Conservation (phyloP, 1,140 invertebrate genomes). For the Anastrepha obliqua region DNA sequence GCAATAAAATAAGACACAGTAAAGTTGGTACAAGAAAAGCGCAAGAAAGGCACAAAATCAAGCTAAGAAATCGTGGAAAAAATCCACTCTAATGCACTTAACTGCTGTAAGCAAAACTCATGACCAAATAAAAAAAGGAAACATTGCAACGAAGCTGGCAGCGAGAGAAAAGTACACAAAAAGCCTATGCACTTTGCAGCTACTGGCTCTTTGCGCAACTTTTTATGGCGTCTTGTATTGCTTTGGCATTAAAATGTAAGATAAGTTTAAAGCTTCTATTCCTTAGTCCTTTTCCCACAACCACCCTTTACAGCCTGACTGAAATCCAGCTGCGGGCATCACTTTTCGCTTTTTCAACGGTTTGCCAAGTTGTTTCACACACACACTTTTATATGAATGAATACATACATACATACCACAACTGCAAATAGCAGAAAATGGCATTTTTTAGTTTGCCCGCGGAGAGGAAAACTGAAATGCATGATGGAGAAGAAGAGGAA, state of each 20-base stretch:
- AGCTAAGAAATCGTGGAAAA: neutral
- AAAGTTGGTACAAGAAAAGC: neutral
- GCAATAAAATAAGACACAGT: neutral
- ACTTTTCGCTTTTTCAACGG: neutral
- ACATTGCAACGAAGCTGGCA: neutral
- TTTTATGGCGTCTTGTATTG: neutral
- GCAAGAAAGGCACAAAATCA: neutral
- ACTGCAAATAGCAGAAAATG: slow-evolving; percentile 1
- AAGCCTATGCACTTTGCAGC: slow-evolving; percentile 9
- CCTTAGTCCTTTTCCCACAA: neutral
- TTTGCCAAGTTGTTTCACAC: neutral
- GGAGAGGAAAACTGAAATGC: neutral
- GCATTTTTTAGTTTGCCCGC: slow-evolving; percentile 14
- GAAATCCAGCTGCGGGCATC: neutral
- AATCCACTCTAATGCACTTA: slow-evolving; percentile 29
- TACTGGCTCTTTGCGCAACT: neutral
- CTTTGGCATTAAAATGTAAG: neutral
- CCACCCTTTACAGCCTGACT: neutral
- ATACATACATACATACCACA: neutral
- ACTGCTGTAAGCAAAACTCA: neutral
- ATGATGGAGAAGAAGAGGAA: neutral
- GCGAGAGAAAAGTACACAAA: neutral
- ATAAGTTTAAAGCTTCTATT: neutral
- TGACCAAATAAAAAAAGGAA: neutral
- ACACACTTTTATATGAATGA: neutral